phyloP scores from a whole-genome alignment of 1,140 invertebrate species.

The Eueides isabella region DNA sequence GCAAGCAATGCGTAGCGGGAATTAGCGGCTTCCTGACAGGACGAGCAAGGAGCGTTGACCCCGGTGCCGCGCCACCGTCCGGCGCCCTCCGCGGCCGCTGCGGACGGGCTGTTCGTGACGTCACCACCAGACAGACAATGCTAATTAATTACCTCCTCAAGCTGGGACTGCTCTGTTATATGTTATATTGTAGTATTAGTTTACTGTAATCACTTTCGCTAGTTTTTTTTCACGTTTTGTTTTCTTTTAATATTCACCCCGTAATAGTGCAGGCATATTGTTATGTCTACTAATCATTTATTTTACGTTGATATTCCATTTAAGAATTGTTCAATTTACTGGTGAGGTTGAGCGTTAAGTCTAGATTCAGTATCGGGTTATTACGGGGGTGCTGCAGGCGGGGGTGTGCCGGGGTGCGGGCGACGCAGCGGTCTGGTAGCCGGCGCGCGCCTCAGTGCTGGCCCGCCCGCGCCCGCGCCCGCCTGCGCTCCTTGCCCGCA shows the following conservation, averaged over 20 bases:
- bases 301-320: neutral
- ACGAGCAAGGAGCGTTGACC: slow-evolving; percentile 65
- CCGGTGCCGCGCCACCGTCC: slow-evolving; percentile 25
- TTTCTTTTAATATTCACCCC: neutral
- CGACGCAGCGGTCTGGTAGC: slow-evolving; percentile 59
- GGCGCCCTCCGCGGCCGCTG: slow-evolving; percentile 34
- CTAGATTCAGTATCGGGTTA: slow-evolving; percentile 51
- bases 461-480: slow-evolving; percentile 73
- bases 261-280: too few relatives aligned
- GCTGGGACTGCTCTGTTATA: slow-evolving; percentile 16
- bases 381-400: slow-evolving; percentile 50
- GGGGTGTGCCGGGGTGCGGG: slow-evolving; percentile 58
- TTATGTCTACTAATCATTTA: neutral
- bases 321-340: neutral
- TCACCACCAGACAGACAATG: slow-evolving; percentile 39
- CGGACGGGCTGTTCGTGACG: slow-evolving; percentile 31
- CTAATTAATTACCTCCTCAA: slow-evolving; percentile 35
- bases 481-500: slow-evolving; percentile 60
- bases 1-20: slow-evolving; percentile 66
- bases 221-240: neutral
- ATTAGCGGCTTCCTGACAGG: slow-evolving; percentile 74
- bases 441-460: slow-evolving; percentile 75
- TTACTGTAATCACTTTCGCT: slow-evolving; percentile 8
- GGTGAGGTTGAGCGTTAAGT: slow-evolving; percentile 29
- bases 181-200: neutral